Evolutionary conservation across 1,140 invertebrate genomes (phyloP).

Genomic region (Olivierus martensii): DNA sequence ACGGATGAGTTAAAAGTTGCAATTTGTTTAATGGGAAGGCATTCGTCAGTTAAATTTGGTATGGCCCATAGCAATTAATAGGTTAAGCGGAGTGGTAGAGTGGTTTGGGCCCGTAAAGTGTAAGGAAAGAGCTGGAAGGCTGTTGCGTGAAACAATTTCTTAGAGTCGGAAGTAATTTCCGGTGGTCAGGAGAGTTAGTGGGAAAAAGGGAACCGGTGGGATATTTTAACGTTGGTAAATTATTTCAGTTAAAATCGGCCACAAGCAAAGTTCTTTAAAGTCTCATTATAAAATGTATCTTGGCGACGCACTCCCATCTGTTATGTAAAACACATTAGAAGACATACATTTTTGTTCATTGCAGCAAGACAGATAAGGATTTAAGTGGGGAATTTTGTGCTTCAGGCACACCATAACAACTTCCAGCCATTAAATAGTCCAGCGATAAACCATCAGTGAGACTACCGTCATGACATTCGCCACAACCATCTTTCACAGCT

Average conservation of each 20-base stretch:
- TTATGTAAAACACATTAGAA: conserved; percentile 19
- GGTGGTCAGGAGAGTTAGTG: too few species aligned
- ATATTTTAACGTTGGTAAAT: too few species aligned
- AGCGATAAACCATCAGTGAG: background rate
- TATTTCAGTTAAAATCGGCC: background rate
- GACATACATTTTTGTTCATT: conserved; percentile 12
- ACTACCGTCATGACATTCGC: conserved; percentile 9
- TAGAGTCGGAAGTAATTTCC: too few species aligned
- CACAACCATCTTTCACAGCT: conserved; percentile 11
- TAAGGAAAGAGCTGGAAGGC: too few species aligned
- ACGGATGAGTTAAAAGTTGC: too few species aligned
- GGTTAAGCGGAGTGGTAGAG: too few species aligned
- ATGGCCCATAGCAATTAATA: too few species aligned
- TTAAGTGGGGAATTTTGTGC: conserved; percentile 9
- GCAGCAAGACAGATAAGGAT: conserved; percentile 15
- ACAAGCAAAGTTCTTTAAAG: conserved; percentile 10
- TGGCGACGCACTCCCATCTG: conserved; percentile 12
- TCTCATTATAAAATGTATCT: conserved; percentile 15
- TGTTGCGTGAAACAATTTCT: too few species aligned
- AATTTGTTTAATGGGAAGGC: too few species aligned
- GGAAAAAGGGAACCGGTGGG: too few species aligned
- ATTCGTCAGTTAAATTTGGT: too few species aligned
- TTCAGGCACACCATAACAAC: conserved; percentile 11
- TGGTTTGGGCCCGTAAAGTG: too few species aligned
- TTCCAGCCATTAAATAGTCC: conserved; percentile 10